A percentile compares a stretch with the other conserved stretches of the same genome.
These are phyloP conservation scores for Lasioglossum pauxillum DNA, from an alignment of 2,888 invertebrate species.

Conservation along the genomic window DNA sequence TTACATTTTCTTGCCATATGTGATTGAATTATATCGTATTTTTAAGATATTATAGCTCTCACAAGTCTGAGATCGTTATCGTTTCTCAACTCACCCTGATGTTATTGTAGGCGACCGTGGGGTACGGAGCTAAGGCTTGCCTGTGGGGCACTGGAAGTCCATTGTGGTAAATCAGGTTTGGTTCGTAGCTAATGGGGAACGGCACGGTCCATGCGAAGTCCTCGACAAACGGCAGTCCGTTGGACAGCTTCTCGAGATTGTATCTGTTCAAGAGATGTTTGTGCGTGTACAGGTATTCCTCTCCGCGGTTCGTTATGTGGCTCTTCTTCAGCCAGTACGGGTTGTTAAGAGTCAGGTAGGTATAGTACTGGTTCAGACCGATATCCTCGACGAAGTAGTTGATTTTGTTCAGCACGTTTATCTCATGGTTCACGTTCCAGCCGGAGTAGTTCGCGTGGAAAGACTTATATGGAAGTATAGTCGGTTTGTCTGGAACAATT, in stretches of 20 bases:
- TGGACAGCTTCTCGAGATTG: constrained; percentile 86
- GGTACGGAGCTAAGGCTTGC: constrained; percentile 74
- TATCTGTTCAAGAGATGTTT: constrained; percentile 85
- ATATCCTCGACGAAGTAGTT: constrained; percentile 90
- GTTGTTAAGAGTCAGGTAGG: constrained; percentile 87
- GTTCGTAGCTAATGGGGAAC: constrained; percentile 86
- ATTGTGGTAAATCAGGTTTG: constrained; percentile 86
- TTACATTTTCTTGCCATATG: too few species aligned
- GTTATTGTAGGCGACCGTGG: constrained; percentile 69
- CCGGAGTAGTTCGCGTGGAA: constrained; percentile 87
- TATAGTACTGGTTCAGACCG: constrained; percentile 89
- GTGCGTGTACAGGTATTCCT: constrained; percentile 85
- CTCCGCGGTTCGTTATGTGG: constrained; percentile 84
- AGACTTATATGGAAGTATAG: too few species aligned
- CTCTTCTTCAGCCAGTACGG: constrained; percentile 88
- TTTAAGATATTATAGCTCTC: too few species aligned
- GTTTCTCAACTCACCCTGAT: constrained; percentile 25
- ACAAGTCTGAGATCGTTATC: background rate
- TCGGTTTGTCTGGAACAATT: background rate
- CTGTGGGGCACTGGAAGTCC: constrained; percentile 86
- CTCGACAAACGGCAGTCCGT: constrained; percentile 84
- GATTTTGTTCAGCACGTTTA: constrained; percentile 87
- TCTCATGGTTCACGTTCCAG: constrained; percentile 85
- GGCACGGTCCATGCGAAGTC: constrained; percentile 85
- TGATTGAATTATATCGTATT: too few species aligned